Percentiles rank a stretch among this genome's conserved stretches.
phyloP scores from a whole-genome alignment of 1,140 invertebrate genomes.

The Lucilia sericata region DNA sequence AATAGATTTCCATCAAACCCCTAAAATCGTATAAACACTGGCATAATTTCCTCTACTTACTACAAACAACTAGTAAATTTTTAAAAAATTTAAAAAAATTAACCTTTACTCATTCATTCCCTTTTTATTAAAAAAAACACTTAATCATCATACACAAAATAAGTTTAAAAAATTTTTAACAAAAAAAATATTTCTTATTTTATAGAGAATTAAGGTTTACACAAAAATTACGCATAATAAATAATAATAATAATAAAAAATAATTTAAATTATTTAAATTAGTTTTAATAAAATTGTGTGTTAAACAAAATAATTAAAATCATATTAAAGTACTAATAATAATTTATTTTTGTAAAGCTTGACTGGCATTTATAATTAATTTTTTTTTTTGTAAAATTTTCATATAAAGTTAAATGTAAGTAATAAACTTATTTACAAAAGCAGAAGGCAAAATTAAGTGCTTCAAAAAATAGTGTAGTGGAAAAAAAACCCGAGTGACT shows the following conservation, averaged over 20 bases:
- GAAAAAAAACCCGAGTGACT: background rate
- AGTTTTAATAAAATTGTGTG: background rate
- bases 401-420: background rate
- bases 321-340: background rate
- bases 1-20: too few relatives aligned
- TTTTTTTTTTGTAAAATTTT: background rate
- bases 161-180: background rate
- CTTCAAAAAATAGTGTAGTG: too few relatives aligned
- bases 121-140: background rate
- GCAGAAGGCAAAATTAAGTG: background rate
- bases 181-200: background rate
- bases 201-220: constrained; percentile 1
- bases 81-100: too few relatives aligned
- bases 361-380: constrained; percentile 10
- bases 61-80: too few relatives aligned
- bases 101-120: too few relatives aligned
- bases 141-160: constrained; percentile 14
- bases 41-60: too few relatives aligned
- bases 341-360: background rate
- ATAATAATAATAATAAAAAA: background rate
- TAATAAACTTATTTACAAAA: background rate
- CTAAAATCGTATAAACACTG: too few relatives aligned
- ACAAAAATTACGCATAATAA: background rate
- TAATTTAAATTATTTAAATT: background rate
- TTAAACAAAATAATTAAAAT: background rate